A percentile compares a stretch with the other conserved stretches of the same genome.
These are phyloP conservation scores for Oxycera nigricornis DNA, from an alignment of 2,888 invertebrate species.

Conservation along the genomic window DNA sequence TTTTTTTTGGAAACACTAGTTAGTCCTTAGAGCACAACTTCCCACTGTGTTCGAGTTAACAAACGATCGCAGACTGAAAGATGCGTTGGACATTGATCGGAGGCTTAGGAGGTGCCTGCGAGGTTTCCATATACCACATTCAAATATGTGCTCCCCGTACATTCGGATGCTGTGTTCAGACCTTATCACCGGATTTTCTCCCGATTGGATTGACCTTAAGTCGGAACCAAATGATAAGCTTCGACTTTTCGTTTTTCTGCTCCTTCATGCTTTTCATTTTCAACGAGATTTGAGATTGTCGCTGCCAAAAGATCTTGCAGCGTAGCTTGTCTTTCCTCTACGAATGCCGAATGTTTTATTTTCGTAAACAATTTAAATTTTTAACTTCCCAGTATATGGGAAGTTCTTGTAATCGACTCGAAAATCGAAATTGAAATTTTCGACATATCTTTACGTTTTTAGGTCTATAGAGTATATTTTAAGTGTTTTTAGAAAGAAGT, in stretches of 20 bases:
- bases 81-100: slow-evolving; percentile 31
- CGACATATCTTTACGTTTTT: too few species aligned
- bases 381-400: too few species aligned
- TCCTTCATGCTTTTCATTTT: not conserved
- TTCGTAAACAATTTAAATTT: slow-evolving; percentile 4
- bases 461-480: too few species aligned
- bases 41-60: slow-evolving; percentile 16
- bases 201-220: slow-evolving; percentile 36
- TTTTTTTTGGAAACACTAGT: not conserved
- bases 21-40: not conserved
- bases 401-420: too few species aligned
- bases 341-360: slow-evolving; percentile 13
- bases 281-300: not conserved
- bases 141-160: slow-evolving; percentile 2
- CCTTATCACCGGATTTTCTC: slow-evolving; percentile 38
- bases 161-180: not conserved
- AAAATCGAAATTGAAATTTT: too few species aligned
- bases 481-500: too few species aligned
- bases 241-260: not conserved
- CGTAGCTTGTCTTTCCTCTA: not conserved
- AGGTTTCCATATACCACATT: not conserved
- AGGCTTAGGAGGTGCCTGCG: slow-evolving; percentile 15
- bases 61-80: slow-evolving; percentile 25
- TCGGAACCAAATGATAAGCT: slow-evolving; percentile 36
- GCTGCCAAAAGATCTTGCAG: not conserved